These are phyloP conservation scores for Latrodectus hesperus DNA, from an alignment of 2,888 invertebrate genomes.

Conservation along the genomic window DNA sequence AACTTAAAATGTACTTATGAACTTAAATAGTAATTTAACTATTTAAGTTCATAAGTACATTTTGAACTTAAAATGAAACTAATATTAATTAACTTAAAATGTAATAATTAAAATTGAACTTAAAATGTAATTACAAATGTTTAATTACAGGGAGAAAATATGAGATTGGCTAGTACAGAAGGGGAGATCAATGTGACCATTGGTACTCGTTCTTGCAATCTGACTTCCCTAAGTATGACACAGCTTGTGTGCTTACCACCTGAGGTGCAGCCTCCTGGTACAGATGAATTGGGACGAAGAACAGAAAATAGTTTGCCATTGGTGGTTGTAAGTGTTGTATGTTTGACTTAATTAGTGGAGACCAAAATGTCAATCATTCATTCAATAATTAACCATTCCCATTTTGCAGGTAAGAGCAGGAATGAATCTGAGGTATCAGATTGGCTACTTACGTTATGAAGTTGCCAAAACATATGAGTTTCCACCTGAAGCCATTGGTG, in stretches of 20 bases:
- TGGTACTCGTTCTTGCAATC: slow-evolving; percentile 91
- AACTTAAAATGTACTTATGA: not conserved
- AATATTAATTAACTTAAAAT: too few relatives aligned
- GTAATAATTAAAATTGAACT: not conserved
- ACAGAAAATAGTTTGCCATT: slow-evolving; percentile 86
- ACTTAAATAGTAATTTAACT: too few relatives aligned
- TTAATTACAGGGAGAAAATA: slow-evolving; percentile 84
- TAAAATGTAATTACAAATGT: not conserved
- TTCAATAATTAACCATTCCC: not conserved
- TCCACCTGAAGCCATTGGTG: slow-evolving; percentile 91
- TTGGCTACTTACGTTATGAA: slow-evolving; percentile 83
- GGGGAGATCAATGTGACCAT: slow-evolving; percentile 95
- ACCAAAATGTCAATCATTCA: not conserved
- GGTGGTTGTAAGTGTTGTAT: slow-evolving; percentile 82
- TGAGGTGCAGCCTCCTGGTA: slow-evolving; percentile 84
- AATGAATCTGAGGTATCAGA: slow-evolving; percentile 87
- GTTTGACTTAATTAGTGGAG: not conserved
- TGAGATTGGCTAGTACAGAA: slow-evolving; percentile 94
- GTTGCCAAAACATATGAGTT: slow-evolving; percentile 82
- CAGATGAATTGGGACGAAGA: slow-evolving; percentile 77
- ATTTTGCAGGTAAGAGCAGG: slow-evolving; percentile 80
- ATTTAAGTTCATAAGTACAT: too few relatives aligned
- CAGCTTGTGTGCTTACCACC: slow-evolving; percentile 96
- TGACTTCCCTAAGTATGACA: slow-evolving; percentile 92
- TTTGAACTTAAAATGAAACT: too few relatives aligned